Evolutionary conservation across 2,113 vertebrate genomes (phyloP), one percentile per base, ranked within the genome.

Genomic region (Pimephales promelas): DNA sequence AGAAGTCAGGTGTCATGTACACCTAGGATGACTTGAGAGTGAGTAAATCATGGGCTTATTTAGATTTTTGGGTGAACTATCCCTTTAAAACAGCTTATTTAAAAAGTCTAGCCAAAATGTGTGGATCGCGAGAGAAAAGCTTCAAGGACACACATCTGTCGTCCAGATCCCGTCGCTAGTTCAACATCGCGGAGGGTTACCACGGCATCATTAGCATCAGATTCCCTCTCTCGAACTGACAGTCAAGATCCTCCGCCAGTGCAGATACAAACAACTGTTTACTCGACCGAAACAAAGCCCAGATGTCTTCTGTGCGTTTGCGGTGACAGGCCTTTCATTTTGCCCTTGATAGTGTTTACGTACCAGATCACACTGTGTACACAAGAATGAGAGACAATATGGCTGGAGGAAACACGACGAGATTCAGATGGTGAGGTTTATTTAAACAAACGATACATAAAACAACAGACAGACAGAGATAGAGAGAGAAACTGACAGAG

Each of bases 271-370:
- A 70, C 47, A 70, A 68, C 20, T 54, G 79, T 70, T 81, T 70
- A 81, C 79, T 81, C 79, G 47, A 70, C 3, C 61, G 10, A 47
- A 92, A 91, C 90, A 86, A 89, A 88, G 88, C 87, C 82, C 89
- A 87, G 83, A 86, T 88, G 85, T 80, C 86, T 87, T 52, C 45
- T n/a, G 26, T 85, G 84, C 85, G 72, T 86, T 79, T 75, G 49
- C 83, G 64, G 82, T 20, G 83, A 81, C 79, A 70, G 47, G 79
- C 47, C 64, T 70, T 47, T 81, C 61, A 81, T 81, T 81, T 54
- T 56, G 49, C 79, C 45, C 79, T 68, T 68, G 62, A 56, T 81
- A 40, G 45, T 81, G 47, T 81, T 81, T 54, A 70, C 13, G 18
- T 81, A 16, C 28, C 62, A 34, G 26, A 70, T 70, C 79, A 56